phyloP scores from a whole-genome alignment of 2,113 vertebrate species.

The Elephantulus edwardii region DNA sequence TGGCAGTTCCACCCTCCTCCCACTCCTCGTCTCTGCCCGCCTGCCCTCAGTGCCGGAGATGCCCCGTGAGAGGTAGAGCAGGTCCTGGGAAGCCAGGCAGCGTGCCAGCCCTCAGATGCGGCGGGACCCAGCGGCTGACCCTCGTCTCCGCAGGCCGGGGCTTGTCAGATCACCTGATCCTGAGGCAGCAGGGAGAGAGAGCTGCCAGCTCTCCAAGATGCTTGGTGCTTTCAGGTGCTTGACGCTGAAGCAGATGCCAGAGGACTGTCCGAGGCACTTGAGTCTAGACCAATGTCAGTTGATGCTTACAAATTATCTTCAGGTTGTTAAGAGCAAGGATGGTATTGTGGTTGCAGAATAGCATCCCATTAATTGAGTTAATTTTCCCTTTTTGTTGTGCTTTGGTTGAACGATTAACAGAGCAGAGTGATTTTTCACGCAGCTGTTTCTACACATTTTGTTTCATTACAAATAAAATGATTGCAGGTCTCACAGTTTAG shows the following conservation, averaged over 20 bases:
- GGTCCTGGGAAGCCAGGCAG: neutral
- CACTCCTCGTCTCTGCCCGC: neutral
- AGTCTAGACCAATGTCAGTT: neutral
- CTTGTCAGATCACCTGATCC: neutral
- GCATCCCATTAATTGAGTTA: too few relatives aligned
- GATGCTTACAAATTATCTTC: neutral
- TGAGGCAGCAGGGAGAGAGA: neutral
- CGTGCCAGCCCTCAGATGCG: accelerated
- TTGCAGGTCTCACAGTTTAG: too few relatives aligned
- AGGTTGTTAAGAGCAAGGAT: neutral
- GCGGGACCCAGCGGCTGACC: accelerated
- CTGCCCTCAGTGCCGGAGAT: accelerated
- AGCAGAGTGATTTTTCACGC: too few relatives aligned
- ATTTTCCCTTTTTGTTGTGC: too few relatives aligned
- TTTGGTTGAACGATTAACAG: too few relatives aligned
- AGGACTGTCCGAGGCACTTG: neutral
- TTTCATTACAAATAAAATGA: too few relatives aligned
- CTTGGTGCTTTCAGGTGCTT: neutral
- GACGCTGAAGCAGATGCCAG: neutral
- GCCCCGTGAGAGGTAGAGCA: neutral
- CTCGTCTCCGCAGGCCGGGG: accelerated
- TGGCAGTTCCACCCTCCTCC: neutral
- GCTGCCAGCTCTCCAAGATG: neutral
- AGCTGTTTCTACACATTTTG: too few relatives aligned
- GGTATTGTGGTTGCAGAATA: accelerated